Base-by-base conservation (phyloP, 2,797 vertebrate genomes). In the Danio aesculapii region DNA sequence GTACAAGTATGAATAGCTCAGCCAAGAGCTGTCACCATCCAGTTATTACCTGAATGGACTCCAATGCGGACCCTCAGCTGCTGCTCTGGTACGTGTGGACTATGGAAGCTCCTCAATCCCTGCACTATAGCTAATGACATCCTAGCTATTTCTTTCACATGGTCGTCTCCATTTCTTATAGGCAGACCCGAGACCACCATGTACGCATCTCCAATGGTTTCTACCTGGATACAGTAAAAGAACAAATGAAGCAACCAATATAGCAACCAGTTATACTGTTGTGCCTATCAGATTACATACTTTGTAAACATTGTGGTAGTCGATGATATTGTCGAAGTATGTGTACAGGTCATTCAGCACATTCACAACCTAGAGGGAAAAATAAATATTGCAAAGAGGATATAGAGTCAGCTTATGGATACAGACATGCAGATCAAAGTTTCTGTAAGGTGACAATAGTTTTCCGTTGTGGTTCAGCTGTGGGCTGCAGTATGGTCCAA, bases 141-240 rank as follows among this genome's bases (percentile, higher is more conserved):
- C 50, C 93, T 93, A 12, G 92, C 94, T 4, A 95, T 92, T 84
- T 95, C 95, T 0, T 89, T 89, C 30, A 93, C 94, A 0, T 95
- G 95, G 21, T 92, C 90, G 6, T 80, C 89, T 30, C 95, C 94
- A 0, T 96, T 96, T 8, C 94, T 88, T 70, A 92, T 92, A 0
- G 95, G 95, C 59, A 96, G 90, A 8, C 94, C 94, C 0, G 94
- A 95, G 12, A 95, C 94, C 52, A 95, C 94, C 94, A 95, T 95
- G 87, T 95, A 95, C 19, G 94, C 94, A 0, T 96, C 94, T 0
- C 94, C 94, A 0, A 95, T 95, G 0, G 95, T 95, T 88, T 96
- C 94, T 71, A 95, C 95, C 94, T 95, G 81, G 52, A 2, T 17
- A 63, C 17, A 55, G n/a, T 52, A 17, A 13, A 30, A 59, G 57